Base-by-base conservation (phyloP, 2,888 invertebrate species). In the Ochropacha duplaris region DNA sequence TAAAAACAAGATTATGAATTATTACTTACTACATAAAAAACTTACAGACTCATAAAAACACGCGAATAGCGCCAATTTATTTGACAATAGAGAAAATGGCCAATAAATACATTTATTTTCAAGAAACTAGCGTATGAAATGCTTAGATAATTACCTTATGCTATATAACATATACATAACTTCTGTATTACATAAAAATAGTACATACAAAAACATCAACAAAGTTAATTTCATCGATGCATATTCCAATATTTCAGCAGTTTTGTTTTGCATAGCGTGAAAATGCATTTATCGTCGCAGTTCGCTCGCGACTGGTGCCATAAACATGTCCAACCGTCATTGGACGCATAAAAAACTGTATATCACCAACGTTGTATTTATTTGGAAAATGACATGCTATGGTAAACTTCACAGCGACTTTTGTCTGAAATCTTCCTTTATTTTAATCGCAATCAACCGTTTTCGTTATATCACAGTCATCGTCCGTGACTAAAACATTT, bases 281-380 rank as follows among this genome's bases (percentile, higher is more conserved):
- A 49, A 49, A 50, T 55, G 31, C 55, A 55, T 55, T 50, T 49
- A 50, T 36, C 51, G 28, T 24, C 19, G 28, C 28, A 24, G 52
- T 22, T 34, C 3, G 52, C 31, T n/a, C 31, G 9, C 19, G 22
- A 22, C 28, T 52, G 56, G 34, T 54, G 59, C 65, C 26, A 72
- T 74, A 74, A 73, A 74, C 72, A 62, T 54, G 51, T 44, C 57
- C 62, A 50, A n/a, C 19, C 57, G 65, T 64, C 54, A 49, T 56
- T 57, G 54, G 62, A 68, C 59, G 61, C 57, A 60, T 56, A 61
- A 65, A 66, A 64, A 69, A 60, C 62, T 44, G 54, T 65, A 63
- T 28, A 63, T 66, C 68, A 65, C 56, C 31, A 28, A 14, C 31
- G 14, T 19, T 22, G 31, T 52, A 28, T 6, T 4, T 52, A 31